phyloP scores from a whole-genome alignment of 2,888 invertebrate species.

The Abrostola tripartita region DNA sequence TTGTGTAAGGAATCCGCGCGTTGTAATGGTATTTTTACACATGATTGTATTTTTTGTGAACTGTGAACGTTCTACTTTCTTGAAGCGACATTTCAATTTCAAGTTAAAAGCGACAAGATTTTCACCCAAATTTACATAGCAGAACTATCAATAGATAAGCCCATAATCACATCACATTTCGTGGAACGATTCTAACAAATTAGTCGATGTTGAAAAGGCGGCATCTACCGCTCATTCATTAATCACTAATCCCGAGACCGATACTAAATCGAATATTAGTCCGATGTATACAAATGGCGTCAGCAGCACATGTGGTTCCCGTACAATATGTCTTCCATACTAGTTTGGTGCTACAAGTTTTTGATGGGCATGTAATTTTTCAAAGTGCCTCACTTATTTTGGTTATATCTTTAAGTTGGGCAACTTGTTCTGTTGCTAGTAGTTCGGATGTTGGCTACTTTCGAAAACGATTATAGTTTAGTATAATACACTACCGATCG shows the following conservation, averaged over 20 bases:
- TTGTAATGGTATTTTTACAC: neutral
- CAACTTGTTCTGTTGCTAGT: conserved; percentile 46
- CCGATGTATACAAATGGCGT: conserved; percentile 48
- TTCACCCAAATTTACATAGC: conserved; percentile 32
- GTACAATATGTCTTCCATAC: conserved; percentile 55
- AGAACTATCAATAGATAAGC: conserved; percentile 25
- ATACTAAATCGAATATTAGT: conserved; percentile 54
- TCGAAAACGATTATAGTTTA: conserved; percentile 42
- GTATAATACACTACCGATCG: conserved; percentile 25
- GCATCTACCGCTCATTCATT: conserved; percentile 46
- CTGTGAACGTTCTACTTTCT: neutral
- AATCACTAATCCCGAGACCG: conserved; percentile 42
- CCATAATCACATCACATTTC: conserved; percentile 34
- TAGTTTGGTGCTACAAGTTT: conserved; percentile 40
- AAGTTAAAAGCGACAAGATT: conserved; percentile 7
- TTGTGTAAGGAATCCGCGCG: neutral
- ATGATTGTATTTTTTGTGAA: conserved; percentile 14
- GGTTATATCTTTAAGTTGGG: conserved; percentile 48
- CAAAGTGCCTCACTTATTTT: conserved; percentile 50
- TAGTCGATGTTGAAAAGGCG: conserved; percentile 49
- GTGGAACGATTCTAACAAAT: conserved; percentile 46
- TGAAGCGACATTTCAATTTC: neutral
- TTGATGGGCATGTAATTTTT: conserved; percentile 57
- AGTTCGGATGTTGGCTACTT: conserved; percentile 46
- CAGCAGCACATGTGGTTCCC: conserved; percentile 38